A percentile compares a stretch with the other conserved stretches of the same genome.
These are phyloP conservation scores for Panagrolaimus sp. DNA, from an alignment of 1,140 invertebrate genomes.

Conservation along the genomic window DNA sequence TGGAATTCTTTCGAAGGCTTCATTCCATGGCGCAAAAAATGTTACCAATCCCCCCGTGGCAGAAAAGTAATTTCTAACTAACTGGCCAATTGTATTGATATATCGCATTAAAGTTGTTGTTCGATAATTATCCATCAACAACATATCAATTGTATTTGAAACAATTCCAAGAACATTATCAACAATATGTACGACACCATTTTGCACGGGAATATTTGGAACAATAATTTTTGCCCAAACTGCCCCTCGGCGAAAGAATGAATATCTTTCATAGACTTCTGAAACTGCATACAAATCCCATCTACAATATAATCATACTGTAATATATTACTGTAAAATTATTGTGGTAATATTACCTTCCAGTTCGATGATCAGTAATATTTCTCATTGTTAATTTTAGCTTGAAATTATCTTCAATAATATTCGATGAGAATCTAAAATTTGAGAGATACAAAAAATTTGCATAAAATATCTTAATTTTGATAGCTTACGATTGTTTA, in stretches of 20 bases:
- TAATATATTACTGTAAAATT: too few species aligned
- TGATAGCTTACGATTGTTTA: too few species aligned
- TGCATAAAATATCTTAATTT: too few species aligned
- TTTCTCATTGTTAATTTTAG: slow-evolving; percentile 56
- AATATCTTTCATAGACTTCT: slow-evolving; percentile 55
- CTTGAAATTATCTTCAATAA: slow-evolving; percentile 59
- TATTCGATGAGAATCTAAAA: slow-evolving; percentile 51
- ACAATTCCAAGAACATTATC: slow-evolving; percentile 59
- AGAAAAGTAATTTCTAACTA: slow-evolving; percentile 55
- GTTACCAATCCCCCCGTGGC: slow-evolving; percentile 59
- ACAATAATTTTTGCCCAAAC: slow-evolving; percentile 60
- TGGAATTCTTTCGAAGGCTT: slow-evolving; percentile 59
- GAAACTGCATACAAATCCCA: slow-evolving; percentile 57
- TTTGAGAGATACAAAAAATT: too few species aligned
- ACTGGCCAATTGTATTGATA: slow-evolving; percentile 58
- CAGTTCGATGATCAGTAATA: slow-evolving; percentile 57
- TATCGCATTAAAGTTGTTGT: slow-evolving; percentile 59
- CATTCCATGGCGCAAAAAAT: slow-evolving; percentile 59
- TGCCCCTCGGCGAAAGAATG: slow-evolving; percentile 51
- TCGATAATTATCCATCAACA: slow-evolving; percentile 57
- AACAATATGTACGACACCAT: slow-evolving; percentile 59
- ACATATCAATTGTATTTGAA: slow-evolving; percentile 56
- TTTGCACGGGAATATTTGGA: slow-evolving; percentile 59
- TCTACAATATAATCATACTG: too few species aligned
- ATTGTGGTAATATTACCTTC: slow-evolving; percentile 49